Evolutionary conservation across 2,888 invertebrate genomes (phyloP).

Genomic region (Tholera decimalis): DNA sequence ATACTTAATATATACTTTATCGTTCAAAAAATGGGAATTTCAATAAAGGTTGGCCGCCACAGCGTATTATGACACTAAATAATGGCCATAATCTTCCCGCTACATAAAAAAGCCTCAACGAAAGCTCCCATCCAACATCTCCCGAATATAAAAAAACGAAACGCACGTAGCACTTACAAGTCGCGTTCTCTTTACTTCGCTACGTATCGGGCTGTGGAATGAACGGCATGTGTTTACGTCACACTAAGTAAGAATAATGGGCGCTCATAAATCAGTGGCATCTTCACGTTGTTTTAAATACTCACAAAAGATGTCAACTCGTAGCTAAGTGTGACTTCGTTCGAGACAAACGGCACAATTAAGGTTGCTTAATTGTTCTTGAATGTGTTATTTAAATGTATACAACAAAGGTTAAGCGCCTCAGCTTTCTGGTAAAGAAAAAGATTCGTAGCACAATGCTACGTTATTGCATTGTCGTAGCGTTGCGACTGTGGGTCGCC

Average conservation of each 20-base stretch:
- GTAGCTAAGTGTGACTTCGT: slow-evolving; percentile 74
- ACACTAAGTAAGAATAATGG: slow-evolving; percentile 86
- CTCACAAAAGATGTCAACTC: slow-evolving; percentile 80
- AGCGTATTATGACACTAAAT: slow-evolving; percentile 47
- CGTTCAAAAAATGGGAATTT: slow-evolving; percentile 33
- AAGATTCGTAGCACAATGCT: slow-evolving; percentile 52
- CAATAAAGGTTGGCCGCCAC: slow-evolving; percentile 33
- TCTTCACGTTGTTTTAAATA: slow-evolving; percentile 86
- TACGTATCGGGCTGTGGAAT: slow-evolving; percentile 64
- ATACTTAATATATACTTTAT: no score
- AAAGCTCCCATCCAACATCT: slow-evolving; percentile 59
- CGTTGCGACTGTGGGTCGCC: slow-evolving; percentile 17
- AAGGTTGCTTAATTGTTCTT: slow-evolving; percentile 65
- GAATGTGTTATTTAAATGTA: slow-evolving; percentile 66
- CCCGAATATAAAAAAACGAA: slow-evolving; percentile 58
- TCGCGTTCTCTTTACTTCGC: slow-evolving; percentile 59
- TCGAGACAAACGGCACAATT: slow-evolving; percentile 71
- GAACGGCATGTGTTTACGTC: slow-evolving; percentile 86
- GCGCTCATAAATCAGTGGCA: slow-evolving; percentile 84
- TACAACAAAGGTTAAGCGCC: slow-evolving; percentile 40
- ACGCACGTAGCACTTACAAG: slow-evolving; percentile 47
- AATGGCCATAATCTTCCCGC: slow-evolving; percentile 58
- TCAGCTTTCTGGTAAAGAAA: slow-evolving; percentile 31
- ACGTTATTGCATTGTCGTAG: slow-evolving; percentile 50
- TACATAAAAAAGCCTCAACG: slow-evolving; percentile 44